These are phyloP conservation scores for Turritopsis rubra DNA, from an alignment of 30 jellyfish, hydroid and myxozoan species.

Conservation along the genomic window DNA sequence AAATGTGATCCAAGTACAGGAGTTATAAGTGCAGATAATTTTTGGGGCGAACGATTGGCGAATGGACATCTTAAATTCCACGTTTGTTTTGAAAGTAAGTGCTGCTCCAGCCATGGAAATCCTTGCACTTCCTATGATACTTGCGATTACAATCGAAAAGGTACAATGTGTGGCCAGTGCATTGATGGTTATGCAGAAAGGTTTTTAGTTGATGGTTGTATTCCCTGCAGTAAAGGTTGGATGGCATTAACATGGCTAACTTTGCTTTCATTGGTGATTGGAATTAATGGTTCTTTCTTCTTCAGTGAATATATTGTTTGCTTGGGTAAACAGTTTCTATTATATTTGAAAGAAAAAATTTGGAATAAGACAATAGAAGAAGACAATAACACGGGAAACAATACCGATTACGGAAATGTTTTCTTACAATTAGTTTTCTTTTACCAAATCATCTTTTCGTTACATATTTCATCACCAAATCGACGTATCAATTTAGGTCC, in stretches of 20 bases:
- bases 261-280: not conserved
- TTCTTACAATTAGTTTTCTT: not conserved
- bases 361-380: too few relatives aligned
- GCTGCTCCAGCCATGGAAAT: not conserved
- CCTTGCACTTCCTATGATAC: not conserved
- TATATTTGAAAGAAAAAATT: too few relatives aligned
- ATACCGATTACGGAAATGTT: not conserved
- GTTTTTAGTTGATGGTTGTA: not conserved
- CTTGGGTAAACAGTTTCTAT: too few relatives aligned
- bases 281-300: not conserved
- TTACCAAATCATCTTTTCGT: not conserved
- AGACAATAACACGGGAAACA: not conserved
- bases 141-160: not conserved
- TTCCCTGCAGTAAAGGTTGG: not conserved
- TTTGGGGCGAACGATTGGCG: not conserved
- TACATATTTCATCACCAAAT: not conserved
- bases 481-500: too few relatives aligned
- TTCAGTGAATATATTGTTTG: not conserved
- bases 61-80: not conserved
- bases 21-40: not conserved
- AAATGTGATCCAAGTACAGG: not conserved
- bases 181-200: not conserved
- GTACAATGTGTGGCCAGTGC: not conserved
- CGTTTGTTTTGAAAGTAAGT: not conserved
- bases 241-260: not conserved